These are phyloP conservation scores for Toxonevra muliebris DNA, from an alignment of 2,888 invertebrate genomes.

Conservation along the genomic window DNA sequence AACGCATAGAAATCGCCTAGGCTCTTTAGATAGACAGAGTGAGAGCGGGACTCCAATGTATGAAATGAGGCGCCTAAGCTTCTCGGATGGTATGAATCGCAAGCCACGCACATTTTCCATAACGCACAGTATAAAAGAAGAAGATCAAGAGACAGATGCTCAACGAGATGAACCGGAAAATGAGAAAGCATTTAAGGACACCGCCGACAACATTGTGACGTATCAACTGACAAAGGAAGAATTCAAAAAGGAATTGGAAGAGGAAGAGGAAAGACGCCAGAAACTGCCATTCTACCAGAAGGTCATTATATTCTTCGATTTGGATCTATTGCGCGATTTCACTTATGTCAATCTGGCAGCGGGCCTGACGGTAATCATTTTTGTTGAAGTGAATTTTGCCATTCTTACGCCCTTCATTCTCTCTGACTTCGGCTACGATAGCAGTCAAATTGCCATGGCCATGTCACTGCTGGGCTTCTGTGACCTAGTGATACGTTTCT, in stretches of 20 bases:
- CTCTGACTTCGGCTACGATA: constrained; percentile 70
- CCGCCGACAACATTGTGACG: constrained; percentile 23
- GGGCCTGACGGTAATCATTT: constrained; percentile 76
- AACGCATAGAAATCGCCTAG: constrained; percentile 47
- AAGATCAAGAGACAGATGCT: constrained; percentile 40
- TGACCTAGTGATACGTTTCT: constrained; percentile 73
- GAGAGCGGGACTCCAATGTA: constrained; percentile 36
- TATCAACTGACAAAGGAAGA: neutral
- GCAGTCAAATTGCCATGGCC: constrained; percentile 70
- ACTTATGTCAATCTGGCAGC: constrained; percentile 76
- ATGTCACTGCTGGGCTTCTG: constrained; percentile 76
- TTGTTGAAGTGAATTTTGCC: constrained; percentile 79
- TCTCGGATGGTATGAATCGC: constrained; percentile 38
- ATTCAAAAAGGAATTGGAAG: constrained; percentile 43
- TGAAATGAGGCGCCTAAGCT: constrained; percentile 53
- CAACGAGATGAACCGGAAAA: constrained; percentile 21
- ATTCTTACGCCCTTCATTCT: constrained; percentile 78
- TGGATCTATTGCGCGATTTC: constrained; percentile 74
- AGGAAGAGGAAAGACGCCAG: constrained; percentile 51
- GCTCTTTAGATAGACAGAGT: constrained; percentile 44
- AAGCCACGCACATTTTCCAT: constrained; percentile 52
- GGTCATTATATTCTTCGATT: constrained; percentile 74
- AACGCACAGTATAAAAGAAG: constrained; percentile 56
- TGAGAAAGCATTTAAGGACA: constrained; percentile 23
- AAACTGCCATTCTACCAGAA: constrained; percentile 69